A percentile compares a stretch with the other conserved stretches of the same genome.
Evolutionary conservation across 37 sponge, comb jelly and placozoan species (phyloP).

Genomic region (Oopsacas minuta): DNA sequence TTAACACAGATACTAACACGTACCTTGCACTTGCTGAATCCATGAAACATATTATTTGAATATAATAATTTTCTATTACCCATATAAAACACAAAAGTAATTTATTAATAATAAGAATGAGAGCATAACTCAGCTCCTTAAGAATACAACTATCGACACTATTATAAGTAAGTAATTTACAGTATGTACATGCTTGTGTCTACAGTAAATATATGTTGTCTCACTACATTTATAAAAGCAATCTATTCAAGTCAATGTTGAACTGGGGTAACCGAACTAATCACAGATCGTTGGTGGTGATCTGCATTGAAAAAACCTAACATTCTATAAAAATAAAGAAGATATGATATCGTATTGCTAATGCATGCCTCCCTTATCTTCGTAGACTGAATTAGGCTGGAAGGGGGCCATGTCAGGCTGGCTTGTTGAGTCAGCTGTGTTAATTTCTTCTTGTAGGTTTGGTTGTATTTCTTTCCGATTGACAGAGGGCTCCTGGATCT

Average conservation of each 20-base stretch:
- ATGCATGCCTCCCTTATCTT: neutral
- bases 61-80: no score
- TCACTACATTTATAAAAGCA: conserved; percentile 18
- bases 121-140: neutral
- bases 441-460: neutral
- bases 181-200: conserved; percentile 8
- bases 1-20: no score
- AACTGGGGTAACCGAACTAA: conserved; percentile 11
- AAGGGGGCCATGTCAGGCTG: conserved; percentile 16
- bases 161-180: neutral
- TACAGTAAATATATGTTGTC: neutral
- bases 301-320: conserved; percentile 18
- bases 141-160: neutral
- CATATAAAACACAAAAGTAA: neutral
- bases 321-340: conserved; percentile 8
- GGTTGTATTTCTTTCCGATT: neutral
- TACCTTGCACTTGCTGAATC: no score
- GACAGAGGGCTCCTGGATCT: neutral
- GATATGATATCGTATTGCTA: neutral
- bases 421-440: neutral
- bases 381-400: neutral
- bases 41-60: no score
- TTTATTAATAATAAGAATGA: neutral
- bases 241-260: conserved; percentile 10
- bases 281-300: conserved; percentile 1